These are phyloP conservation scores for Thera britannica DNA, from an alignment of 2,888 invertebrate species.

Conservation along the genomic window DNA sequence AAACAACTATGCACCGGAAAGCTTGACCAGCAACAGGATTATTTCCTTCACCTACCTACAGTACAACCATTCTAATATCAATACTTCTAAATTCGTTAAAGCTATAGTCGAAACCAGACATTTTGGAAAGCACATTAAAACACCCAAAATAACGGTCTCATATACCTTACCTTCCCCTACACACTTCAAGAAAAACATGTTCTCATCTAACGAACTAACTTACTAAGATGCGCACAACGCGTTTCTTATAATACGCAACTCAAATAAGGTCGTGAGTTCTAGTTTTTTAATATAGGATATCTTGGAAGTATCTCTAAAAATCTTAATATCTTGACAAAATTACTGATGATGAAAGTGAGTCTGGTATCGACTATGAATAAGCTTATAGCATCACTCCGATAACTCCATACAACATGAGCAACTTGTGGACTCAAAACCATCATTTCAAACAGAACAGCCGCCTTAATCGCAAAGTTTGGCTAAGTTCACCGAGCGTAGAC, in stretches of 20 bases:
- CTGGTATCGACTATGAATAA: constrained; percentile 12
- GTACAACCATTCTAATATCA: constrained; percentile 19
- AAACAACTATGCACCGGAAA: constrained; percentile 5
- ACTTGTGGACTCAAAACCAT: neutral
- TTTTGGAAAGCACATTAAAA: neutral
- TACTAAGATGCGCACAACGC: too few relatives aligned
- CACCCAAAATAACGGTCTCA: neutral
- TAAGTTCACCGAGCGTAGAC: too few relatives aligned
- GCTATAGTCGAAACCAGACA: constrained; percentile 18
- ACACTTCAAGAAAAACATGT: neutral
- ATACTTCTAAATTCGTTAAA: constrained; percentile 27
- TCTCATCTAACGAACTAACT: too few relatives aligned
- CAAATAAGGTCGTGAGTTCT: too few relatives aligned
- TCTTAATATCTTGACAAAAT: neutral
- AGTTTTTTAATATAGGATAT: neutral
- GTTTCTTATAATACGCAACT: too few relatives aligned
- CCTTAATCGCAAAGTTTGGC: too few relatives aligned
- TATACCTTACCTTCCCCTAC: neutral
- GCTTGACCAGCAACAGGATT: neutral
- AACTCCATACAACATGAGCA: constrained; percentile 15
- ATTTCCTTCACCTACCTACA: constrained; percentile 3
- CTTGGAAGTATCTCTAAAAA: neutral
- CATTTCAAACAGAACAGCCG: constrained; percentile 2
- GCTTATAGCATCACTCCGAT: constrained; percentile 16
- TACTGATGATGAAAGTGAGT: neutral